A percentile compares a stretch with the other conserved stretches of the same genome.
Conservation (phyloP, 1,140 invertebrate species). For the Drosophila aff. region DNA sequence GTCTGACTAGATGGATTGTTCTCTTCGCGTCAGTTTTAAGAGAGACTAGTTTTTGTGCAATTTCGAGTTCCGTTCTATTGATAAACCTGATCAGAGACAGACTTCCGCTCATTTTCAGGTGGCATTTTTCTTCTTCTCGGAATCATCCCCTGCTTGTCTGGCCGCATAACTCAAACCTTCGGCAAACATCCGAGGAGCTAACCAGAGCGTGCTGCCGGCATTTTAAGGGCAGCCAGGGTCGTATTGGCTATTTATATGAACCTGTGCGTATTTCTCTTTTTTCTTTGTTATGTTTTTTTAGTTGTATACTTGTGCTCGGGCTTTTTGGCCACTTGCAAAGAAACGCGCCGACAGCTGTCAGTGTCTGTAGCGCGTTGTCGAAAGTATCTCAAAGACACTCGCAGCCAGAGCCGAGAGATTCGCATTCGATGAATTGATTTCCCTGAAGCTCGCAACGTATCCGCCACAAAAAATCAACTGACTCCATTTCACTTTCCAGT, state of each 20-base stretch:
- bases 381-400: constrained; percentile 28
- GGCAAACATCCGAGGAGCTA: constrained; percentile 38
- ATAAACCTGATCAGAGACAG: constrained; percentile 25
- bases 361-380: constrained; percentile 34
- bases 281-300: constrained; percentile 31
- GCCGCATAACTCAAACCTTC: constrained; percentile 66
- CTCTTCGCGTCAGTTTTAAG: neutral
- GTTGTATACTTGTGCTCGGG: constrained; percentile 40
- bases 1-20: neutral
- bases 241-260: constrained; percentile 70
- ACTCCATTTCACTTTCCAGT: constrained; percentile 65
- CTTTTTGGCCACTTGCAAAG: constrained; percentile 67
- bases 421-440: constrained; percentile 40
- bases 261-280: constrained; percentile 42
- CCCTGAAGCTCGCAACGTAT: constrained; percentile 18
- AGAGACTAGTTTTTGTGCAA: neutral
- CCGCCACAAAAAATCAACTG: constrained; percentile 44
- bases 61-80: constrained; percentile 50
- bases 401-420: constrained; percentile 24
- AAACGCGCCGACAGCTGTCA: constrained; percentile 67
- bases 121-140: constrained; percentile 23
- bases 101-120: constrained; percentile 60
- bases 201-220: constrained; percentile 66
- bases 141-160: constrained; percentile 31
- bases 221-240: constrained; percentile 80